Conservation (phyloP, 2,888 invertebrate genomes). For the Sinhomidia bicolor region DNA sequence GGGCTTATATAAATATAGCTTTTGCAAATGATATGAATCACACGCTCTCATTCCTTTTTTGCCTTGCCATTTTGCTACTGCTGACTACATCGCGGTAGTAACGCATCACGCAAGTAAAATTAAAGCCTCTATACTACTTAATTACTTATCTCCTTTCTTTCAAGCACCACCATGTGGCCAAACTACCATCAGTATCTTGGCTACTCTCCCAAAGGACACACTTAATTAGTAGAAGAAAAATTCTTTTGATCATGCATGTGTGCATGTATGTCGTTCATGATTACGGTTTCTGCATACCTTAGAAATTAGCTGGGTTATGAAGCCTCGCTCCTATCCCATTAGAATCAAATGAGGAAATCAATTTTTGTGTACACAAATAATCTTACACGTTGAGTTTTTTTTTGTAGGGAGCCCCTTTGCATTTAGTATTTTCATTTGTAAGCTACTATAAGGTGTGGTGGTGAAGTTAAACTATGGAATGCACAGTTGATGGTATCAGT, state of each 20-base stretch:
- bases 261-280: background rate
- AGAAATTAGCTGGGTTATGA: background rate
- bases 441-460: background rate
- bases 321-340: background rate
- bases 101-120: slow-evolving; percentile 8
- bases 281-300: background rate
- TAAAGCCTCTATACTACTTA: slow-evolving; percentile 27
- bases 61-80: background rate
- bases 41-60: slow-evolving; percentile 22
- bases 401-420: background rate
- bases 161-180: background rate
- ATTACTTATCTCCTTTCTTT: slow-evolving; percentile 29
- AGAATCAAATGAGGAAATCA: slow-evolving; percentile 19
- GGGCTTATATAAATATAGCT: background rate
- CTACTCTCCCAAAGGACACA: background rate
- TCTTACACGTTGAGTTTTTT: background rate
- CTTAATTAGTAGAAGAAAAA: slow-evolving; percentile 22
- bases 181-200: slow-evolving; percentile 1
- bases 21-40: slow-evolving; percentile 8
- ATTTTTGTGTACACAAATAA: slow-evolving; percentile 2
- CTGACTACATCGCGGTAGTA: slow-evolving; percentile 4
- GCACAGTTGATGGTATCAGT: no score
- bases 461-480: background rate
- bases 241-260: background rate
- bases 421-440: background rate